Evolutionary conservation across 2,113 vertebrate genomes (phyloP).

Genomic region (Bombycilla garrulus): DNA sequence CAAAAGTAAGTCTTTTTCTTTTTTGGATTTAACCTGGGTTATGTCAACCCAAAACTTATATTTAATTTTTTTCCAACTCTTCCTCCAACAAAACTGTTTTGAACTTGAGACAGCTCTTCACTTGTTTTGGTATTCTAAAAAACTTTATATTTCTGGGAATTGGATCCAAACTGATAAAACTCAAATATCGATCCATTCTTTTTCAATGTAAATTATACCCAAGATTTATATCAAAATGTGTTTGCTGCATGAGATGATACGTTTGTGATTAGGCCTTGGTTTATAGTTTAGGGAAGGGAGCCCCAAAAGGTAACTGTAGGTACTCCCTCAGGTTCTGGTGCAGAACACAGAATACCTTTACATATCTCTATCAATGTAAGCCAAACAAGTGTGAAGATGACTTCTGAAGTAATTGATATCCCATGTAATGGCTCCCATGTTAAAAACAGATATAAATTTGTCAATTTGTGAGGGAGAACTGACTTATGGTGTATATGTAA

Average conservation of each 20-base stretch:
- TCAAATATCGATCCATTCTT: constrained; percentile 62
- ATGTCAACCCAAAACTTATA: constrained; percentile 78
- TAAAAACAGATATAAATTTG: constrained; percentile 68
- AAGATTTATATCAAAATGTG: constrained; percentile 56
- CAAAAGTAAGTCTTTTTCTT: constrained; percentile 87
- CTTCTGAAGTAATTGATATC: constrained; percentile 65
- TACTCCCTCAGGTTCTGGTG: constrained; percentile 20
- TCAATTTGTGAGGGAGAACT: constrained; percentile 47
- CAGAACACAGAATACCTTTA: constrained; percentile 44
- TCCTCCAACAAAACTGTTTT: constrained; percentile 30
- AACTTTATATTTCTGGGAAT: constrained; percentile 59
- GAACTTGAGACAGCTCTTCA: constrained; percentile 14
- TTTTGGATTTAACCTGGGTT: constrained; percentile 85
- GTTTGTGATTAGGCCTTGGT: constrained; percentile 3
- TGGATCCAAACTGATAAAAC: constrained; percentile 57
- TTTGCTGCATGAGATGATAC: constrained; percentile 23
- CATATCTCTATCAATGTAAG: constrained; percentile 10
- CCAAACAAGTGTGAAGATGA: constrained; percentile 37
- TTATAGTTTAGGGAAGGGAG: constrained; percentile 44
- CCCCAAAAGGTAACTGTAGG: constrained; percentile 16
- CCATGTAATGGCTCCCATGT: constrained; percentile 28
- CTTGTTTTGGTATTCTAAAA: constrained; percentile 55
- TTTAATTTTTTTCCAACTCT: constrained; percentile 48
- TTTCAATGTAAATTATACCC: constrained; percentile 62
- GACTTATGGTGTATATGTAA: constrained; percentile 55